A percentile compares a stretch with the other conserved stretches of the same genome.
phyloP scores from a whole-genome alignment of 2,797 vertebrate genomes.

The Silurus aristotelis region DNA sequence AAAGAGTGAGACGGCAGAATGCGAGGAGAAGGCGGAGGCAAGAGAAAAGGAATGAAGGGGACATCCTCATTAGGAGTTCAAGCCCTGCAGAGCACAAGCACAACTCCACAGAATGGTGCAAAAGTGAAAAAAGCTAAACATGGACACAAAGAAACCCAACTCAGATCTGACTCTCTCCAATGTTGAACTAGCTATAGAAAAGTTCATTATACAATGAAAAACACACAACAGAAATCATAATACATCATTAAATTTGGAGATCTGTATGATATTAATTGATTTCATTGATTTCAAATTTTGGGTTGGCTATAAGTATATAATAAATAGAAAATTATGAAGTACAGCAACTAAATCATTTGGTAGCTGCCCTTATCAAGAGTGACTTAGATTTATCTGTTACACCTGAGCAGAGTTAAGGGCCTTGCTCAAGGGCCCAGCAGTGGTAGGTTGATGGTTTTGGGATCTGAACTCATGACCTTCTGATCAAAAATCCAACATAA shows the following conservation, averaged over 20 bases:
- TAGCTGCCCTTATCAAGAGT: no score
- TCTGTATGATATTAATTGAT: background rate
- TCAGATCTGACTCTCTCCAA: background rate
- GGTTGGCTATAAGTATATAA: no score
- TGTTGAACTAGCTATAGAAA: background rate
- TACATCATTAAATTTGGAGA: background rate
- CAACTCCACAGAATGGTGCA: conserved; percentile 34
- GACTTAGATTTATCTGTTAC: no score
- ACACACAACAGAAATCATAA: background rate
- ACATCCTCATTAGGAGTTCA: conserved; percentile 9
- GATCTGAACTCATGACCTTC: no score
- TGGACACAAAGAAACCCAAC: background rate
- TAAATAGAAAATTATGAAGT: no score
- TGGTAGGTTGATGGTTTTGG: no score
- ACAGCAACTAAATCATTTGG: no score
- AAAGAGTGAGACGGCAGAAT: conserved; percentile 39
- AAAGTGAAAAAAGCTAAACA: conserved; percentile 27
- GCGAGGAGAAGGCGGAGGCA: background rate
- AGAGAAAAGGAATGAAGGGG: conserved; percentile 26
- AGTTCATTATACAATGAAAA: background rate
- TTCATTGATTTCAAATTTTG: background rate
- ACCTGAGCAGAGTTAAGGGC: no score
- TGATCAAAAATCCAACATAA: no score
- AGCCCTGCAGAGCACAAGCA: conserved; percentile 29
- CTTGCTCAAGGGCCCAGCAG: no score